Base-by-base conservation (phyloP, 2,797 vertebrate genomes). In the Glyptemys insculpta region DNA sequence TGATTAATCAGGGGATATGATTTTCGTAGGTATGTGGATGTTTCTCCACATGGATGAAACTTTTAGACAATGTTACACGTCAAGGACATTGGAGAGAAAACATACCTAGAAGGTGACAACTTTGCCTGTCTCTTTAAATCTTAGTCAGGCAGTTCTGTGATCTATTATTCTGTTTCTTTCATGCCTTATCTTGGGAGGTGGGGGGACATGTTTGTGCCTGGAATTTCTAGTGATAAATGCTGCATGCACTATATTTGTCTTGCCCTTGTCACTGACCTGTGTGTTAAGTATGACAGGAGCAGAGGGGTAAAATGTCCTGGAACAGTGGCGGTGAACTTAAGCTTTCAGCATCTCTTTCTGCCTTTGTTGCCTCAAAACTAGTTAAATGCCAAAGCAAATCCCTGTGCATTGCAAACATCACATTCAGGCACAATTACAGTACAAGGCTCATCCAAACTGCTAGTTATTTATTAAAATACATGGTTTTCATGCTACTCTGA, bases 371-470 rank as follows among this genome's bases (percentile, higher is more conserved):
- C 44, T 89, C 41, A 74, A 27, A 93, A 89, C 6, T 41, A 79
- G n/a, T 31, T 15, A 65, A 25, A 16, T 85, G 49, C 27, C 74
- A 76, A 84, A 89, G 23, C 14, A 74, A 2, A 1, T 4, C 44
- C 65, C 49, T 50, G 34, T 49, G 50, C 59, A 47, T 12, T 54
- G 44, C 41, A 49, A 1, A 0, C 44, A 21, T 4, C 0, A 0
- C 27, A 3, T 31, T 16, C 0, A 85, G 72, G 56, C 79, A 81
- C 15, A 53, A 53, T n/a, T 54, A 49, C 18, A 15, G 12, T 11
- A 10, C 62, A 14, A 27, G 44, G 57, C 23, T 82, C 29, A 76
- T 27, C 72, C 23, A 76, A 47, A 74, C 37, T 74, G 72, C 41
- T 74, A 44, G 41, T 76, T 47, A 76, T 29, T 76, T 76, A 76